These are phyloP conservation scores for Mercenaria mercenaria DNA, from an alignment of 1,140 invertebrate species.

Conservation along the genomic window DNA sequence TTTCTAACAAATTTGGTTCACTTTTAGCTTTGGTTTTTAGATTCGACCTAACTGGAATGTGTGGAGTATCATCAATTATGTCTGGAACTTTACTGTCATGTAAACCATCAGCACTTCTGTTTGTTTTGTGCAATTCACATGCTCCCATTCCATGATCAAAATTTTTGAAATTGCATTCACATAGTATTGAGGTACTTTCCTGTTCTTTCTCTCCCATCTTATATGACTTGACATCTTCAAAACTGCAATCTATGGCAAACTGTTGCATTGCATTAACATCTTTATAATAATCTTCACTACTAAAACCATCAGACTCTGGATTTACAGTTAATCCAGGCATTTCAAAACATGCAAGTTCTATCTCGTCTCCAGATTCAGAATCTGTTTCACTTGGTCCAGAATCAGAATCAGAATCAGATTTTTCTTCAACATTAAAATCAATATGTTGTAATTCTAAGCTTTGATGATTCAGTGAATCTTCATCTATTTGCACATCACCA, in stretches of 20 bases:
- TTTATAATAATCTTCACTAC: not conserved
- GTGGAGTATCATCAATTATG: conserved; percentile 64
- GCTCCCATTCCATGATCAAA: not conserved
- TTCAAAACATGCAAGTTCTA: conserved; percentile 59
- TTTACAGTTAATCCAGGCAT: conserved; percentile 25
- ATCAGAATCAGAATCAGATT: conserved; percentile 31
- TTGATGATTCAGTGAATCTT: not conserved
- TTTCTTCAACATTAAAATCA: not conserved
- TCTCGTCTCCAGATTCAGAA: conserved; percentile 64
- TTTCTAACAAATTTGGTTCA: conserved; percentile 47
- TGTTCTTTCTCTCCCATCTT: conserved; percentile 11
- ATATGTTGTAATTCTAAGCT: not conserved
- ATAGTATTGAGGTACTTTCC: conserved; percentile 1
- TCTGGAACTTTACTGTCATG: conserved; percentile 22
- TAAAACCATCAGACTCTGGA: not conserved
- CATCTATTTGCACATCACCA: conserved; percentile 37
- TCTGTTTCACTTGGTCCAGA: conserved; percentile 46
- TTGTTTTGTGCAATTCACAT: not conserved
- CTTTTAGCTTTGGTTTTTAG: conserved; percentile 51
- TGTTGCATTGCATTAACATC: not conserved
- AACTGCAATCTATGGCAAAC: conserved; percentile 64
- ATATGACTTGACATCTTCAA: conserved; percentile 51
- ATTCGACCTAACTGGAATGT: conserved; percentile 47
- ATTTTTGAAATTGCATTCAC: conserved; percentile 49
- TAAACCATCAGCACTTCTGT: not conserved